Base-by-base conservation (phyloP, 2,888 invertebrate genomes). In the Calameuta filiformis region DNA sequence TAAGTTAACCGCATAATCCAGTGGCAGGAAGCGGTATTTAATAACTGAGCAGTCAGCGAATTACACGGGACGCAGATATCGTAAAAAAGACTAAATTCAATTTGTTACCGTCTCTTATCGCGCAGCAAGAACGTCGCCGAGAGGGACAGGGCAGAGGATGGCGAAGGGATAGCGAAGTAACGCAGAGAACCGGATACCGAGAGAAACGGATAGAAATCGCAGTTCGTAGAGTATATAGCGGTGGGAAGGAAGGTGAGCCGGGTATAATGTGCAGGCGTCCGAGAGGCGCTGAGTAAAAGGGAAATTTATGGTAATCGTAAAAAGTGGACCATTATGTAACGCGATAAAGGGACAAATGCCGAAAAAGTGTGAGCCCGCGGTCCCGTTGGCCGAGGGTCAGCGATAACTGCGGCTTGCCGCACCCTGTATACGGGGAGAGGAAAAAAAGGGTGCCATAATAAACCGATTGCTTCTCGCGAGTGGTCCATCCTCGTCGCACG, bases 231-330 rank as follows among this genome's bases (percentile, higher is more conserved):
- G 40, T 40, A 40, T 33, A n/a, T 15, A 35, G 37, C n/a, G 30
- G 30, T 4, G n/a, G 30, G 35, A 34, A 68, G 35, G 40, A 23
- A 30, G 74, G 73, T 69, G 69, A 68, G 73, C 73, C 40, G 79
- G n/a, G 56, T 76, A 35, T 77, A 69, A 76, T 69, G 75, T 37
- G 75, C 76, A 79, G 79, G 81, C 77, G 82, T 79, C 79, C 77
- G 77, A 81, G 81, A 81, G 81, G 69, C 35, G 69, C 33, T 33
- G 69, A 77, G 75, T 71, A 80, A 80, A 83, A 77, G 81, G 81
- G 81, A 83, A 84, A 85, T 85, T 84, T 84, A 86, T 84, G 84
- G 84, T 83, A 85, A 86, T 85, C 83, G 82, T 86, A 83, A 85
- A 83, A 82, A 85, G 83, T 84, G 84, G 81, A 82, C 81, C 83